Evolutionary conservation across 2,888 invertebrate species (phyloP).

Genomic region (Lepidocyrtoides sp.): DNA sequence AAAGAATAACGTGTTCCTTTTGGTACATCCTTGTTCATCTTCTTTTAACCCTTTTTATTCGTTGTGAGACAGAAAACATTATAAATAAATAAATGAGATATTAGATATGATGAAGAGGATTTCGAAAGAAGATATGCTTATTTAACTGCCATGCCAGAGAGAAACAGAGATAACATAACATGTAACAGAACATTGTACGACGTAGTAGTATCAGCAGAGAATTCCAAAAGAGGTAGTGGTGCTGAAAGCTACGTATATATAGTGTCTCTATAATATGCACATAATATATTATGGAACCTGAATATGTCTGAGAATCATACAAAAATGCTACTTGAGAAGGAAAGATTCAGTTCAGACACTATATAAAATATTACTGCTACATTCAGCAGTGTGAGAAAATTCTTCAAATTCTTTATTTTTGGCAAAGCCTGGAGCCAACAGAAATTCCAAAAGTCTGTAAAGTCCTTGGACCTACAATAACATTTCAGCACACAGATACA

Average conservation of each 20-base stretch:
- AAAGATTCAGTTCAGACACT: conserved; percentile 16
- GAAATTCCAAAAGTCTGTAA: conserved; percentile 47
- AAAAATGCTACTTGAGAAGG: not conserved
- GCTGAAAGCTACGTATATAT: not conserved
- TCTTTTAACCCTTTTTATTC: not conserved
- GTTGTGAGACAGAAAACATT: conserved; percentile 7
- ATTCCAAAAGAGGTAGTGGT: not conserved
- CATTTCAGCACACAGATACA: not conserved
- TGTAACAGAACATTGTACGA: not conserved
- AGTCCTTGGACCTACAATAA: conserved; percentile 18
- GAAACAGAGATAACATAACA: conserved; percentile 36
- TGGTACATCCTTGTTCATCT: conserved; percentile 53
- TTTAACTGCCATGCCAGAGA: not conserved
- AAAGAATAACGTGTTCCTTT: not conserved
- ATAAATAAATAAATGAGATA: conserved; percentile 32
- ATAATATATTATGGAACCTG: conserved; percentile 5
- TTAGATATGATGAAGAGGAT: conserved; percentile 42
- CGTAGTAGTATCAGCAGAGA: not conserved
- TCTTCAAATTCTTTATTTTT: conserved; percentile 45
- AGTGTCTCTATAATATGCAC: not conserved
- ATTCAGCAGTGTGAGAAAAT: conserved; percentile 57
- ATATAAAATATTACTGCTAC: conserved; percentile 30
- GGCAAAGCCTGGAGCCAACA: conserved; percentile 69
- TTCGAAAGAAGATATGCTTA: conserved; percentile 26
- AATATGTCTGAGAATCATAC: not conserved